These are phyloP conservation scores for Lasius fuliginosus DNA, from an alignment of 2,888 invertebrate species.

Conservation along the genomic window DNA sequence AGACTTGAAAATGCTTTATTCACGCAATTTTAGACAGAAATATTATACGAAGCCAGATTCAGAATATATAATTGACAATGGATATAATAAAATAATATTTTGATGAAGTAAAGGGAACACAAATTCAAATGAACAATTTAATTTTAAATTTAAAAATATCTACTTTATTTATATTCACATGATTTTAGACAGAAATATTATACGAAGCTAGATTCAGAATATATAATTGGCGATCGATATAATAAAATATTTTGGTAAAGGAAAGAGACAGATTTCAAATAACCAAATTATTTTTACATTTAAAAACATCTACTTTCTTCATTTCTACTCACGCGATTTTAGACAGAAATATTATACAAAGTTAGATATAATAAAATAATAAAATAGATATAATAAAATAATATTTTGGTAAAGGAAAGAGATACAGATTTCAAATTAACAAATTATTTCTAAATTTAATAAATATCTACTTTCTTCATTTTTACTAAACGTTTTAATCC, in stretches of 20 bases:
- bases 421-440: too few species aligned
- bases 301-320: too few species aligned
- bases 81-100: background rate
- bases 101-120: background rate
- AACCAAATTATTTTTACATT: too few species aligned
- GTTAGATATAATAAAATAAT: too few species aligned
- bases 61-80: background rate
- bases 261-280: background rate
- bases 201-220: background rate
- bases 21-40: slow-evolving; percentile 18
- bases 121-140: too few species aligned
- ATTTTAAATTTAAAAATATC: too few species aligned
- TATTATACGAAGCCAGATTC: background rate
- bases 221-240: background rate
- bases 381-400: too few species aligned
- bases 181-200: slow-evolving; percentile 9
- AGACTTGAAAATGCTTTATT: slow-evolving; percentile 47
- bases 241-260: background rate
- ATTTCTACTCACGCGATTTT: slow-evolving; percentile 21
- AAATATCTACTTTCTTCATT: too few species aligned
- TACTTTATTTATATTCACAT: slow-evolving; percentile 4
- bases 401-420: too few species aligned
- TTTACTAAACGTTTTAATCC: too few species aligned
- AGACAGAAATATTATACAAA: background rate
- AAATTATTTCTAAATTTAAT: too few species aligned